These are phyloP conservation scores for Nycticryphes semicollaris DNA, from an alignment of 2,113 vertebrate genomes.

Conservation along the genomic window DNA sequence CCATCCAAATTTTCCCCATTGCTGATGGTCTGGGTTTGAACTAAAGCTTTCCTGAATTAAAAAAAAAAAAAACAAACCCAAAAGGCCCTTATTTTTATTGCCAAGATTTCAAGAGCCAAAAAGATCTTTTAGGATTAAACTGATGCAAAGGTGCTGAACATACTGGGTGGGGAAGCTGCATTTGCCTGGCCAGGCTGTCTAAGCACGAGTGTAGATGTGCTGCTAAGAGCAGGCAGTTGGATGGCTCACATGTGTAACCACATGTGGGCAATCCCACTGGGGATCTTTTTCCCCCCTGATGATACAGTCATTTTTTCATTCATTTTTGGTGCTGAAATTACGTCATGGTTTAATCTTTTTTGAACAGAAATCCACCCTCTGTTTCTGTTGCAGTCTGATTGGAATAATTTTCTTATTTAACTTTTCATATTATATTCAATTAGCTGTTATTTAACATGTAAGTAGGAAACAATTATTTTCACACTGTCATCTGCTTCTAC, in stretches of 20 bases:
- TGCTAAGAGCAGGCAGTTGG: fast-evolving
- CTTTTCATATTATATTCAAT: not conserved
- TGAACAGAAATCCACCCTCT: not conserved
- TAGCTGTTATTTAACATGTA: not conserved
- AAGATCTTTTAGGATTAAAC: not conserved
- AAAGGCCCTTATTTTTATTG: constrained; percentile 39
- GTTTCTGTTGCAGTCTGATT: not conserved
- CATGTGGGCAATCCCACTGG: fast-evolving
- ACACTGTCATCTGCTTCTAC: not conserved
- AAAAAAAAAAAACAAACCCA: not conserved
- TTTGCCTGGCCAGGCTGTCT: not conserved
- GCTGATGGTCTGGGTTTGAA: not conserved
- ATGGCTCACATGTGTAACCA: not conserved
- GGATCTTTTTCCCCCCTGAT: not conserved
- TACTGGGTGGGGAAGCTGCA: not conserved
- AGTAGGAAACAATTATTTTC: not conserved
- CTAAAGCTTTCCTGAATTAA: constrained; percentile 23
- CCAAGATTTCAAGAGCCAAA: constrained; percentile 2
- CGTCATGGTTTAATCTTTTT: not conserved
- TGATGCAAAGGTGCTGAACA: not conserved
- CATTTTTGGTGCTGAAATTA: not conserved
- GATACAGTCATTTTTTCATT: not conserved
- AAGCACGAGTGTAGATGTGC: fast-evolving
- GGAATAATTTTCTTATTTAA: not conserved
- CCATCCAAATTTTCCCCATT: not conserved